phyloP scores from a whole-genome alignment of 2,797 vertebrate genomes.

The Pseudopleuronectes americanus region DNA sequence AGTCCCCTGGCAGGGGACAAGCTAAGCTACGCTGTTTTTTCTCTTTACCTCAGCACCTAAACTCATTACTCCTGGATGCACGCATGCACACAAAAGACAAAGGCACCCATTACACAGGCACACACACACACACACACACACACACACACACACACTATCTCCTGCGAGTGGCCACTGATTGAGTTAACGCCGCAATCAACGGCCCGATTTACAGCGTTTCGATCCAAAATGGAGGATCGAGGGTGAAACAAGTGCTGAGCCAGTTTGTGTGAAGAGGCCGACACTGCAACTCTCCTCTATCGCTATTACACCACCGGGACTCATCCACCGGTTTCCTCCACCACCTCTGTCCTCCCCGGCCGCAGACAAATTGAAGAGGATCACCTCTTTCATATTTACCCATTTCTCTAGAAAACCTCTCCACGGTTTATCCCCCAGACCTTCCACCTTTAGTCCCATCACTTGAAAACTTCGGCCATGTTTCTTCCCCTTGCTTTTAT shows the following conservation, averaged over 20 bases:
- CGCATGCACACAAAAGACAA: slow-evolving; percentile 29
- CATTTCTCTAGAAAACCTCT: slow-evolving; percentile 29
- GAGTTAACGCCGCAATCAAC: slow-evolving; percentile 76
- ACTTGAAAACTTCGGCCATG: slow-evolving; percentile 13
- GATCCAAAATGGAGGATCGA: slow-evolving; percentile 71
- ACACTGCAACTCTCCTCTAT: slow-evolving; percentile 62
- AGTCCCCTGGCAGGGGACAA: slow-evolving; percentile 38
- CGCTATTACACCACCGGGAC: slow-evolving; percentile 66
- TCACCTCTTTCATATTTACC: slow-evolving; percentile 63
- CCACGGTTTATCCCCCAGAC: slow-evolving; percentile 6
- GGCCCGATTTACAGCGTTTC: slow-evolving; percentile 66
- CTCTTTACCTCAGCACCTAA: slow-evolving; percentile 69
- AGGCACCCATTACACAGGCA: not conserved
- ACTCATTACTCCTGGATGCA: slow-evolving; percentile 62
- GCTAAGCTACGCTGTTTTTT: slow-evolving; percentile 67
- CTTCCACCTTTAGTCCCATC: slow-evolving; percentile 27
- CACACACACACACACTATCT: slow-evolving; percentile 38
- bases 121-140: slow-evolving; percentile 19
- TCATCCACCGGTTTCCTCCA: slow-evolving; percentile 38
- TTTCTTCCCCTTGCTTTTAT: slow-evolving; percentile 22
- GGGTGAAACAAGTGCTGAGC: slow-evolving; percentile 73
- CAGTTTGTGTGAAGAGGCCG: slow-evolving; percentile 57
- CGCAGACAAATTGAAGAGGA: slow-evolving; percentile 51
- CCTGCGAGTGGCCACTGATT: slow-evolving; percentile 69
- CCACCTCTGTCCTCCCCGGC: slow-evolving; percentile 44